Evolutionary conservation across 2,797 vertebrate species (phyloP), one percentile per base, ranked within the genome.

Genomic region (Sebastes miniatus): DNA sequence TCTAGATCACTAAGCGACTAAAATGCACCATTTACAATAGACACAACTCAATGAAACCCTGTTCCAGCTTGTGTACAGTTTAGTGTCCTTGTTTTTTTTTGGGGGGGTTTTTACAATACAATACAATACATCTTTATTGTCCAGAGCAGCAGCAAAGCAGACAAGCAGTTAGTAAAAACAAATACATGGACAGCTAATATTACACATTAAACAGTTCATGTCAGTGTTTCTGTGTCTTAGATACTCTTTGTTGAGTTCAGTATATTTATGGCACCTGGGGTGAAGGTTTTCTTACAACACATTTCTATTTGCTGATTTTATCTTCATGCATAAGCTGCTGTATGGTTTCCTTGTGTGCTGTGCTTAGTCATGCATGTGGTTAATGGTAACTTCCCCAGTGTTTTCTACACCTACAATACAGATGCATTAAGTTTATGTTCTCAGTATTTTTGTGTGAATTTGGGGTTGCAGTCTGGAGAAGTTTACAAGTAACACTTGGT

Each of bases 231-330:
- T 50, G 47, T 50, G 47, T 50, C 47, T 8, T 50, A 50, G 18
- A 50, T 50, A 20, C 47, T 50, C 47, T 50, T 50, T 50, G 18
- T 3, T 50, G 47, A 50, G 47, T 50, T 50, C 3, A 50, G 6
- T 4, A 47, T 47, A 8, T 14, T 43, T 6, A 43, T 43, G 14
- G 0, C 39, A 43, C 14, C 0, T 43, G 39, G 0, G 39, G 39
- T 43, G 39, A 16, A 16, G 14, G 39, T 43, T 43, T 43, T 43
- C 13, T 43, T 43, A 43, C 36, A 43, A 43, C 39, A 7, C 14
- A 43, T 43, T 43, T 43, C 14, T 43, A 43, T 16, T 43, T 43
- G 6, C 39, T 50, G 14, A 22, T 27, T 50, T 25, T 66, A 25
- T 1, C 34, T 14, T 8, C 4, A 25, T 5, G 3, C 20, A 5